Conservation (phyloP, 2,113 vertebrate genomes). For the Cottus gobio region DNA sequence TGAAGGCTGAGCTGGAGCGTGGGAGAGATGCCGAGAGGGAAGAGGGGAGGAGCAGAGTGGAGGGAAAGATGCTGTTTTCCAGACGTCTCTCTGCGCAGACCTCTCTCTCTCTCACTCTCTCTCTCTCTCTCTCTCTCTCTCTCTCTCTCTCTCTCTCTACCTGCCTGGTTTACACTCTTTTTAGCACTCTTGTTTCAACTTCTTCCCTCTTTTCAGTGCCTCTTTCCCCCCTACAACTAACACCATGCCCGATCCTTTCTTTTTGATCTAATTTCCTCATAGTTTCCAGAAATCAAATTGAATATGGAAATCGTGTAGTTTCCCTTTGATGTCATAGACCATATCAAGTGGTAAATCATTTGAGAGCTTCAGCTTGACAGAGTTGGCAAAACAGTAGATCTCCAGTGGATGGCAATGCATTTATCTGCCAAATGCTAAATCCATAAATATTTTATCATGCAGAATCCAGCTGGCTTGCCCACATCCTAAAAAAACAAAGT, state of each 20-base stretch:
- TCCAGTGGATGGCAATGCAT: constrained; percentile 5
- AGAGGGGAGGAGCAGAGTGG: constrained; percentile 67
- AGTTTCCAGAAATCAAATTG: neutral
- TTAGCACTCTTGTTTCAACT: neutral
- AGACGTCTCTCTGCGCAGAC: constrained; percentile 51
- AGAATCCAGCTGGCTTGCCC: neutral
- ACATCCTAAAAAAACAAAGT: constrained; percentile 3
- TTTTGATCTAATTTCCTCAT: neutral
- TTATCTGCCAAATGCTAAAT: constrained; percentile 12
- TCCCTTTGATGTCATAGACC: neutral
- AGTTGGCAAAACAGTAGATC: constrained; percentile 7
- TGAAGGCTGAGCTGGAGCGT: constrained; percentile 71
- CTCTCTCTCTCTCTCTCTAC: constrained; percentile 19
- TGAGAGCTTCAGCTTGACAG: constrained; percentile 2
- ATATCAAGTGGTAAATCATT: neutral
- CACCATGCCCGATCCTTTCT: neutral
- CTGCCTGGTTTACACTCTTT: constrained; percentile 14
- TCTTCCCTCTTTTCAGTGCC: constrained; percentile 10
- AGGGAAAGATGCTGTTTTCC: constrained; percentile 72
- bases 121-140: constrained; percentile 4
- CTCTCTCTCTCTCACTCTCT: constrained; percentile 3
- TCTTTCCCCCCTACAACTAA: neutral
- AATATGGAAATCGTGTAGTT: neutral
- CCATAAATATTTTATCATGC: neutral
- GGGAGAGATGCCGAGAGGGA: constrained; percentile 75